Percentiles rank a stretch among this genome's conserved stretches.
Evolutionary conservation across 2,888 invertebrate genomes (phyloP).

Genomic region (Melinaea menophilus): DNA sequence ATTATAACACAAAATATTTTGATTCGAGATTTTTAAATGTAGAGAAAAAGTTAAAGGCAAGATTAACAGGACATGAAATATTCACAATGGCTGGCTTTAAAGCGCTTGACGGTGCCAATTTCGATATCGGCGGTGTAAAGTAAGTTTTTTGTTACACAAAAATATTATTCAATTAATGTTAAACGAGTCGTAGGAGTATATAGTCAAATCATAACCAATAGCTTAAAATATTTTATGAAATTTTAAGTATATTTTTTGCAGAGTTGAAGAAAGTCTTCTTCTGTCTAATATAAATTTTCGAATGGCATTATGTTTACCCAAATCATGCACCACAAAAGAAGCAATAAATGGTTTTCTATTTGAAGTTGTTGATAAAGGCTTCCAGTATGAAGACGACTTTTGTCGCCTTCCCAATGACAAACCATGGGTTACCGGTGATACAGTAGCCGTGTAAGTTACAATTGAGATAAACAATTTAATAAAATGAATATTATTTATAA

Average conservation of each 20-base stretch:
- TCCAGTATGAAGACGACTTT: slow-evolving; percentile 34
- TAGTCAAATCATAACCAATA: too few species aligned
- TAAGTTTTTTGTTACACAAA: not conserved
- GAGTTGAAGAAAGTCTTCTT: slow-evolving; percentile 22
- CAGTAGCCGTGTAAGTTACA: slow-evolving; percentile 37
- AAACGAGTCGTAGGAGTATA: too few species aligned
- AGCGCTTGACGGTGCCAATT: not conserved
- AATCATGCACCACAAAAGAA: slow-evolving; percentile 39
- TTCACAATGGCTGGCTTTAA: not conserved
- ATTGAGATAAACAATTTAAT: not conserved
- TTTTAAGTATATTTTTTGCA: slow-evolving; percentile 10
- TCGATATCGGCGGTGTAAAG: not conserved
- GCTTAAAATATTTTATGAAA: too few species aligned
- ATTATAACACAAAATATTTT: not conserved
- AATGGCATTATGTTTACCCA: slow-evolving; percentile 43
- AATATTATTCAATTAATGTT: too few species aligned
- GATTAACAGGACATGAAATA: not conserved
- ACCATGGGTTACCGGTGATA: slow-evolving; percentile 41
- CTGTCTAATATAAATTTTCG: slow-evolving; percentile 21
- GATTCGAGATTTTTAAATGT: not conserved
- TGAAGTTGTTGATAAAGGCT: slow-evolving; percentile 32
- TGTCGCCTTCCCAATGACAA: slow-evolving; percentile 43
- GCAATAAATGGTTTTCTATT: slow-evolving; percentile 33
- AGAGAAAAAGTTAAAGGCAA: not conserved
- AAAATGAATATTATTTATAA: not conserved